Evolutionary conservation across 1,140 invertebrate genomes (phyloP), one percentile per base, ranked within the genome.

Genomic region (Oscheius sp.): DNA sequence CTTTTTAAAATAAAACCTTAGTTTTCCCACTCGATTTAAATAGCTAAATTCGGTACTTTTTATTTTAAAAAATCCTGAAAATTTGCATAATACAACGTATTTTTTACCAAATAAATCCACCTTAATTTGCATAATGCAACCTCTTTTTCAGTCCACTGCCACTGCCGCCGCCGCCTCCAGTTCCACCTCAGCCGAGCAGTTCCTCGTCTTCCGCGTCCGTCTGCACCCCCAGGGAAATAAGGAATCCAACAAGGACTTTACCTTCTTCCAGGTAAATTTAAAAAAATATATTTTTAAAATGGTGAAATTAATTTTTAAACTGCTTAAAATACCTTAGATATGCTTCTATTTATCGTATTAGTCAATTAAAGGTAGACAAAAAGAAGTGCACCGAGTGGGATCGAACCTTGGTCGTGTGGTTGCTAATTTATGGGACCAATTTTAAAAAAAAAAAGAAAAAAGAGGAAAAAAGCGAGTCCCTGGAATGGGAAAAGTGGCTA

Each of bases 171-270:
- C 61, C 23, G 7, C 35, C 35, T 29, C 3, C 45, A 35, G 36
- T 23, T 55, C 65, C 34, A 38, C 26, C 73, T 36, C 61, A n/a
- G 36, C 38, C 29, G 76, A 75, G 29, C 46, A 45, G 38, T 59
- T 64, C 23, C 63, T 79, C 45, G 63, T 64, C 0, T 84, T 84
- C 74, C 55, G 79, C 38, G 83, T 83, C 52, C 68, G 82, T 31
- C 63, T 83, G 3, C 82, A 83, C 79, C 82, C 82, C 28, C 82
- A 83, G 68, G 82, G 82, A 13, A 83, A 83, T 65, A 83, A 83
- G 42, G 83, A 84, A 42, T 83, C 81, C 13, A 83, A 83, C 68
- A 82, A 83, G 61, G 83, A 83, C 49, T 83, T 83, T 62, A 82
- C 78, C 20, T 83, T 83, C 49, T 83, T 84, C 65, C 82, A 83